Base-by-base conservation (phyloP, 2,797 vertebrate genomes). In the Hippopotamyrus pictus region DNA sequence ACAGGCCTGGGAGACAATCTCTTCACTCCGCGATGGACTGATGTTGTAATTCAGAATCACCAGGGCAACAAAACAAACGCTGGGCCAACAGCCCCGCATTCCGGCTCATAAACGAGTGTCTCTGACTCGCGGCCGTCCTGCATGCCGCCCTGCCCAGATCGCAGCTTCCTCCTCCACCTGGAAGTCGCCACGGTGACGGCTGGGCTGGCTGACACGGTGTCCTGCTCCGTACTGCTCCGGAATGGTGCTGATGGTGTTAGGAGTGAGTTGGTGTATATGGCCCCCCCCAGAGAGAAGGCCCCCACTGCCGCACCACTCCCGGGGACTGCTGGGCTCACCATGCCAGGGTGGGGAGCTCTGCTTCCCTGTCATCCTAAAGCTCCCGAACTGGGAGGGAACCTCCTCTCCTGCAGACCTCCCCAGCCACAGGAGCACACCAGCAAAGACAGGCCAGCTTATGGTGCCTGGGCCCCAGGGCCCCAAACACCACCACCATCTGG, bases 31-130 rank as follows among this genome's bases (percentile, higher is more conserved):
- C 89, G 86, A 89, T 83, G 59, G 51, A 65, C 84, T 91, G 90
- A 93, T 92, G 91, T 92, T 89, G 91, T 90, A 3, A 90, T 86
- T 73, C 17, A n/a, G 5, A 87, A 79, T 91, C 76, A 50, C 88
- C 91, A 91, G 44, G 90, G 91, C 87, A 92, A 92, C 91, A 91
- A 90, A 92, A 92, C 89, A 93, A 93, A 91, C 89, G 8, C 53
- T 89, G 90, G 88, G 79, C 89, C 88, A 88, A 19, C 79, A 89
- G 87, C 82, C 91, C 82, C 8, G 88, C 65, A 76, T 86, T 53
- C 85, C 86, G 84, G 89, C 86, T 87, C 88, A 76, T 87, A 82
- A 90, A 91, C 1, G 37, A 9, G 14, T 9, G 25, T 87, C 51
- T 37, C 22, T 50, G 37, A 19, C 59, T 25, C 5, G 65, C 48